phyloP scores from a whole-genome alignment of 92 coral and sea anemone species.

The Nematostella vectensis region DNA sequence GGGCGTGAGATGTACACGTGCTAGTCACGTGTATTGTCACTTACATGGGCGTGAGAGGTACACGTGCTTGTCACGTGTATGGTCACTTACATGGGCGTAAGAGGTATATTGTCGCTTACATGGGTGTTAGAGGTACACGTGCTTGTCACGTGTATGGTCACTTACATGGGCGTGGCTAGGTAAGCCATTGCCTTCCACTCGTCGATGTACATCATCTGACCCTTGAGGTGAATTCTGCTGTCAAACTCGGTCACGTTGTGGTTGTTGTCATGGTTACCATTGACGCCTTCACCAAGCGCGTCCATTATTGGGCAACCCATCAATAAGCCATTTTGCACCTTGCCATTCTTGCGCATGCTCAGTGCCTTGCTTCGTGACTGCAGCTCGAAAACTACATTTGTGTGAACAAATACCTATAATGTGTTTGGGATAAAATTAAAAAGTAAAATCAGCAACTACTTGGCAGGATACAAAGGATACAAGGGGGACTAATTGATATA shows the following conservation, averaged over 20 bases:
- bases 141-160: no score
- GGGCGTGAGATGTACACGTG: no score
- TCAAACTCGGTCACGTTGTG: background rate
- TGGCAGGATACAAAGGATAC: no score
- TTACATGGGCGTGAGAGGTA: no score
- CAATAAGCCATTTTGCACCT: background rate
- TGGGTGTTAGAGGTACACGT: background rate
- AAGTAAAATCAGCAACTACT: no score
- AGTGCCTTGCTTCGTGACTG: slow-evolving; percentile 36
- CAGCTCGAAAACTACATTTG: slow-evolving; percentile 79
- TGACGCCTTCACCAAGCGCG: background rate
- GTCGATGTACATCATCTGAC: slow-evolving; percentile 74
- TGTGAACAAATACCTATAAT: slow-evolving; percentile 53
- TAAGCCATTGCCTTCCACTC: slow-evolving; percentile 80
- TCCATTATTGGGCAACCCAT: slow-evolving; percentile 6
- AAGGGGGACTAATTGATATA: no score
- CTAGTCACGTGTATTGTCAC: no score
- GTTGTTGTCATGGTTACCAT: slow-evolving; percentile 1
- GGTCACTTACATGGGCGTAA: no score
- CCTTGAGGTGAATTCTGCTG: slow-evolving; percentile 57
- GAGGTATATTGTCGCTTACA: no score
- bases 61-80: no score
- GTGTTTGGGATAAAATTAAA: no score
- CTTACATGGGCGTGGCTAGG: slow-evolving; percentile 86
- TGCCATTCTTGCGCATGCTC: slow-evolving; percentile 13